These are phyloP conservation scores for Gandaritis pyraliata DNA, from an alignment of 2,888 invertebrate genomes.

Conservation along the genomic window DNA sequence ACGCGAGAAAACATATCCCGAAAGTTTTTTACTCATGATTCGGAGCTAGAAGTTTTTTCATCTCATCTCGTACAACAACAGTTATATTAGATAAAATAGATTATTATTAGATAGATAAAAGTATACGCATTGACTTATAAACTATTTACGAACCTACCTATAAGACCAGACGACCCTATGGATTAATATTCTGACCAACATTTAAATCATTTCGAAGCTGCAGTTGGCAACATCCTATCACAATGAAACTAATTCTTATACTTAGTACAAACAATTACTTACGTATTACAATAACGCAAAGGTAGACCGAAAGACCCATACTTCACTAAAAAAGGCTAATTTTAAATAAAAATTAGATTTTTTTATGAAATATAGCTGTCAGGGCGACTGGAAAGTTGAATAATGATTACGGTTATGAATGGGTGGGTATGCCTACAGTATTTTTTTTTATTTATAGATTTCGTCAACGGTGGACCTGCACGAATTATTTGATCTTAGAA, in stretches of 20 bases:
- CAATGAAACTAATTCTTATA: conserved; percentile 57
- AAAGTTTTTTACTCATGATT: too few species aligned
- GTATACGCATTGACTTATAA: conserved; percentile 36
- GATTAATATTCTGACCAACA: conserved; percentile 13
- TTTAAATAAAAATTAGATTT: neutral
- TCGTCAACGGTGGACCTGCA: too few species aligned
- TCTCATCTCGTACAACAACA: neutral
- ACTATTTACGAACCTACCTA: conserved; percentile 29
- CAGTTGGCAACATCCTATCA: conserved; percentile 56
- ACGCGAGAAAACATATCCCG: too few species aligned
- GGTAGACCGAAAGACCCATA: conserved; percentile 21
- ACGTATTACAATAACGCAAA: conserved; percentile 24
- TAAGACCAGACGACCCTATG: conserved; percentile 21
- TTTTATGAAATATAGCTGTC: neutral
- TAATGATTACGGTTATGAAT: neutral
- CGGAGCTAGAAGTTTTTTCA: neutral
- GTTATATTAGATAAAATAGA: too few species aligned
- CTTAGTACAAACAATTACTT: conserved; percentile 9
- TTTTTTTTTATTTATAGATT: too few species aligned
- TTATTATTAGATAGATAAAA: conserved; percentile 5
- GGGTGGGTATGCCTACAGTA: too few species aligned
- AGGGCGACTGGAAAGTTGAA: neutral
- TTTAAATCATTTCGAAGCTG: conserved; percentile 56
- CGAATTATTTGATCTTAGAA: too few species aligned
- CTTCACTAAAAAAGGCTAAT: too few species aligned